Evolutionary conservation across 2,797 vertebrate genomes (phyloP).

Genomic region (Anas bahamensis): DNA sequence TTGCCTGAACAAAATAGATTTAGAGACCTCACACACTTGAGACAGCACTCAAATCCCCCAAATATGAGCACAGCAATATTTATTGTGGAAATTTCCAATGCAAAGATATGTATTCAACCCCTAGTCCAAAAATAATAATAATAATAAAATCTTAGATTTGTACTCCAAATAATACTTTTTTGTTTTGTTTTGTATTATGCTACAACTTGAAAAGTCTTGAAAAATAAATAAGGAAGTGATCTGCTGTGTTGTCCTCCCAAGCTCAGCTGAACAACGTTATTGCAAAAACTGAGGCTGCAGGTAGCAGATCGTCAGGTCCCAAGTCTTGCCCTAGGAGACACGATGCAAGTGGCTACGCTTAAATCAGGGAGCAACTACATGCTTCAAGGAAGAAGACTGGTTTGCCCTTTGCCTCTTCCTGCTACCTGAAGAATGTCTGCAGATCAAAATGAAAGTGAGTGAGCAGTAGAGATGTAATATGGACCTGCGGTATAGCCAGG

Average conservation of each 20-base stretch:
- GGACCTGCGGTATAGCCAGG: slow-evolving; percentile 8
- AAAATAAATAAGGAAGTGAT: neutral
- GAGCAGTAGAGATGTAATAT: neutral
- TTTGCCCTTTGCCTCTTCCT: neutral
- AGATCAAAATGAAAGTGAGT: slow-evolving; percentile 4
- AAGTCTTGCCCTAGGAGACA: neutral
- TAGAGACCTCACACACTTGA: neutral
- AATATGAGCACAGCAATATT: neutral
- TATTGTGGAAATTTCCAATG: neutral
- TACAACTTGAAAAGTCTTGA: neutral
- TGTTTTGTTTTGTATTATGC: neutral
- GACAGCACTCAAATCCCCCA: neutral
- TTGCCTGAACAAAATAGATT: neutral
- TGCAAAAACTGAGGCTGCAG: neutral
- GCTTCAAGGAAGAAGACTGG: neutral
- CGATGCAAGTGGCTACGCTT: neutral
- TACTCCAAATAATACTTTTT: neutral
- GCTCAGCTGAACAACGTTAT: neutral
- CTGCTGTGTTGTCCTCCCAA: neutral
- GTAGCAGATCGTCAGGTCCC: neutral
- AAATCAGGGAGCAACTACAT: neutral
- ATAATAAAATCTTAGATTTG: neutral
- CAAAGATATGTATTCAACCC: neutral
- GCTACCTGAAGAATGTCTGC: neutral
- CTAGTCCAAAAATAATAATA: too few relatives aligned